These are phyloP conservation scores for Lasioglossum figueresi DNA, from an alignment of 2,888 invertebrate species.

Conservation along the genomic window DNA sequence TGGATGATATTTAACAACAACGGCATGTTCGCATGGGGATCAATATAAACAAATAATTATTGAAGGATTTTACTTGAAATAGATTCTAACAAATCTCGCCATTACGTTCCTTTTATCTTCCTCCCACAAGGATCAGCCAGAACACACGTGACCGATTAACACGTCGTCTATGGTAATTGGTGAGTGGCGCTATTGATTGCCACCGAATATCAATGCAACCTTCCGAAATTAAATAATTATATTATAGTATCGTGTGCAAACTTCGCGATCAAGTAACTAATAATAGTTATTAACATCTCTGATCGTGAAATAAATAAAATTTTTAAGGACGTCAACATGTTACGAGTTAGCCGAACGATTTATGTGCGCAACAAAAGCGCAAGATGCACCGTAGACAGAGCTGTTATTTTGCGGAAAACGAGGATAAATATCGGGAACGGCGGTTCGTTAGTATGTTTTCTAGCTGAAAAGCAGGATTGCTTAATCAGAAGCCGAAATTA, in stretches of 20 bases:
- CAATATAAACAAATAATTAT: background rate
- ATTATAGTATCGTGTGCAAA: background rate
- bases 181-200: background rate
- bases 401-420: background rate
- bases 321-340: background rate
- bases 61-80: background rate
- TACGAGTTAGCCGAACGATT: background rate
- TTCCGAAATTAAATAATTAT: too few species aligned
- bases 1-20: background rate
- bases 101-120: background rate
- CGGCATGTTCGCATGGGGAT: background rate
- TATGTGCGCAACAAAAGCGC: background rate
- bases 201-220: background rate
- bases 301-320: background rate
- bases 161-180: too few species aligned
- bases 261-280: background rate
- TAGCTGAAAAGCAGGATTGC: background rate
- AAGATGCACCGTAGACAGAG: background rate
- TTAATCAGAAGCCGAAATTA: constrained; percentile 8
- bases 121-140: background rate
- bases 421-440: background rate
- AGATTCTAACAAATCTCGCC: background rate
- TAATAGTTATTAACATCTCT: too few species aligned
- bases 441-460: background rate
- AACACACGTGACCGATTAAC: too few species aligned